Base-by-base conservation (phyloP, 2,888 invertebrate species). In the Drosophila fungiperda region DNA sequence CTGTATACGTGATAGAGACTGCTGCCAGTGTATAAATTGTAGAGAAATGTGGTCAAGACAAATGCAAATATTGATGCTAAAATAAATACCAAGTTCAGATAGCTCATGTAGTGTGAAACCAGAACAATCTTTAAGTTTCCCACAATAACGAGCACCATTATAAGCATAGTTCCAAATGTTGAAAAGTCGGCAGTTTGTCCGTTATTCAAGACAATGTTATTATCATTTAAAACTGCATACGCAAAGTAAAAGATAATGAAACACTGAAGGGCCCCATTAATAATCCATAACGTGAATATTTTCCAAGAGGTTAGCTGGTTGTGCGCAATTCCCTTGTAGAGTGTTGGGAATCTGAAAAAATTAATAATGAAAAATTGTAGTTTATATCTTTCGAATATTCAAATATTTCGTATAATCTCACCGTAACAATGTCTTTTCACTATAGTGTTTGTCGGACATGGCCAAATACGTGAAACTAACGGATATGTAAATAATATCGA, bases 401-500 rank as follows among this genome's bases (percentile, higher is more conserved):
- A 1, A 23, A n/a, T 20, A 17, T 26, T n/a, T 17, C 0, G 17
- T 20, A 15, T 23, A 9, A 3, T 90, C 93, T 89, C 49, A 95
- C 95, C 90, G 93, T 52, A 94, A 85, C 7, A 95, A 93, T 3
- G 93, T 91, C 0, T 93, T 88, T 0, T 95, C 94, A 0, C 94
- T 92, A 89, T 95, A 94, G 71, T 95, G 94, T 89, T 97, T 96
- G 83, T 97, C 97, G 23, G 96, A 95, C 66, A 97, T 93, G 3
- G 96, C 96, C 76, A 95, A 95, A 1, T 95, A 82, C 2, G 97
- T 93, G 61, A 97, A 95, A 0, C 97, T 97, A 33, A 95, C 91
- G 0, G 96, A 95, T 0, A 97, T 95, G 90, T 96, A 96, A 26
- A 96, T 88, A 33, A 97, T 94, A 92, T 97, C 97, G 93, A 94